Conservation (phyloP, 2,888 invertebrate species). For the Diarsia dahlii region DNA sequence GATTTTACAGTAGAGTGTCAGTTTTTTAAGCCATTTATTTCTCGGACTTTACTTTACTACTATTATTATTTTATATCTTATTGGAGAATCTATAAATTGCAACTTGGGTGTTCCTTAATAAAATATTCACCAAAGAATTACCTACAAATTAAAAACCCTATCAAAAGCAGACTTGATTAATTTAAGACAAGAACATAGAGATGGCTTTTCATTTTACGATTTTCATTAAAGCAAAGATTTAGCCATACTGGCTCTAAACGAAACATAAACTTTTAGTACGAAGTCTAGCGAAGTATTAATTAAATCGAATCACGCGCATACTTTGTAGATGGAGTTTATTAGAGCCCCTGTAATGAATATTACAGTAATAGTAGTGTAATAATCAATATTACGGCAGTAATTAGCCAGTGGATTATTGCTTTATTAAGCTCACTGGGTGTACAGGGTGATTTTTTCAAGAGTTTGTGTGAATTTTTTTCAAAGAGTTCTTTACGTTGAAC, state of each 20-base stretch:
- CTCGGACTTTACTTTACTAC: too few species aligned
- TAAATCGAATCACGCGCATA: slow-evolving; percentile 70
- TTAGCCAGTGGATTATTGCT: slow-evolving; percentile 74
- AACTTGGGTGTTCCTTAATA: background rate
- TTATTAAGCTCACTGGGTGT: slow-evolving; percentile 68
- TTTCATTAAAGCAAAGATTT: slow-evolving; percentile 37
- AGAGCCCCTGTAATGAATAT: slow-evolving; percentile 65
- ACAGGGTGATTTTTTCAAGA: slow-evolving; percentile 20
- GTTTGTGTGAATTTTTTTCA: too few species aligned
- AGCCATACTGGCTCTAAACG: slow-evolving; percentile 42
- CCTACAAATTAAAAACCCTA: background rate
- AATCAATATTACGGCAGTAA: slow-evolving; percentile 74
- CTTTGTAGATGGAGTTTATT: slow-evolving; percentile 72
- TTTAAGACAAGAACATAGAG: slow-evolving; percentile 7
- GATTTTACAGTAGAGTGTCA: too few species aligned
- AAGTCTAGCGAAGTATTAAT: slow-evolving; percentile 58
- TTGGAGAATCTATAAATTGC: too few species aligned
- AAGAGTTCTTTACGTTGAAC: too few species aligned
- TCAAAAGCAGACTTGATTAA: background rate
- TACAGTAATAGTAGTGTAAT: slow-evolving; percentile 66
- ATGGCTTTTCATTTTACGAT: slow-evolving; percentile 50
- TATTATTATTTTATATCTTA: too few species aligned
- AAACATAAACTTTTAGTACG: slow-evolving; percentile 44
- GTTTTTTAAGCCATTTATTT: too few species aligned
- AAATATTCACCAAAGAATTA: background rate